These are phyloP conservation scores for Crocodylus rhombifer DNA, from an alignment of 2,797 vertebrate species.

Conservation along the genomic window DNA sequence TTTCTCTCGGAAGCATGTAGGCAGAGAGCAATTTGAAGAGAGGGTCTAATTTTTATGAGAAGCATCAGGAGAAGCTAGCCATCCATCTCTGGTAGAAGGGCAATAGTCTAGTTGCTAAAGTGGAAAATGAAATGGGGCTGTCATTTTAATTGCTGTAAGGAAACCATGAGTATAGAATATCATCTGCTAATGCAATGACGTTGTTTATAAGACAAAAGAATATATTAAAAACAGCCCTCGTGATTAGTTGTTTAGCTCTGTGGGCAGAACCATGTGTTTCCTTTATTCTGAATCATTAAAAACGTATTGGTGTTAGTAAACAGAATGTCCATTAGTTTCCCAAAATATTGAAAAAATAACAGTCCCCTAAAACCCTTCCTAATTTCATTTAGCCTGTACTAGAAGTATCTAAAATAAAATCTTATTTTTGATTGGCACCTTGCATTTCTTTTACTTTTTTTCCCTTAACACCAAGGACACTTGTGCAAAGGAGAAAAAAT, in stretches of 20 bases:
- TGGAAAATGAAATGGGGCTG: background rate
- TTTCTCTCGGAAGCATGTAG: background rate
- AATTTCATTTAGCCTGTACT: background rate
- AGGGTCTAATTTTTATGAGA: background rate
- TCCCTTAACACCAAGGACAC: rapidly evolving
- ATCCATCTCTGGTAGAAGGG: background rate
- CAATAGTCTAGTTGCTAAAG: background rate
- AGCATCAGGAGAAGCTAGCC: background rate
- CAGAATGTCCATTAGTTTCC: background rate
- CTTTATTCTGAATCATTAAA: background rate
- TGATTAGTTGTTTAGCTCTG: background rate
- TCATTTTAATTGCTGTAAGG: background rate
- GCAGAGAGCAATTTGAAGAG: background rate
- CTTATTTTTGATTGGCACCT: background rate
- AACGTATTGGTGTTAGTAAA: background rate
- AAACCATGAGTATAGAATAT: background rate
- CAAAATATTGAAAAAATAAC: background rate
- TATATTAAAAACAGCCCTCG: background rate
- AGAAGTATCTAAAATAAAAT: background rate
- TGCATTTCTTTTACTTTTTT: background rate
- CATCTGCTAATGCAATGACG: background rate
- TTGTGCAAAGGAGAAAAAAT: background rate
- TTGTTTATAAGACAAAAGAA: background rate
- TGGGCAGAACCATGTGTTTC: background rate
- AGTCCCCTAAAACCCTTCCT: background rate